These are phyloP conservation scores for Microcebus lehilahytsara DNA, from an alignment of 2,113 vertebrate genomes.

Conservation along the genomic window DNA sequence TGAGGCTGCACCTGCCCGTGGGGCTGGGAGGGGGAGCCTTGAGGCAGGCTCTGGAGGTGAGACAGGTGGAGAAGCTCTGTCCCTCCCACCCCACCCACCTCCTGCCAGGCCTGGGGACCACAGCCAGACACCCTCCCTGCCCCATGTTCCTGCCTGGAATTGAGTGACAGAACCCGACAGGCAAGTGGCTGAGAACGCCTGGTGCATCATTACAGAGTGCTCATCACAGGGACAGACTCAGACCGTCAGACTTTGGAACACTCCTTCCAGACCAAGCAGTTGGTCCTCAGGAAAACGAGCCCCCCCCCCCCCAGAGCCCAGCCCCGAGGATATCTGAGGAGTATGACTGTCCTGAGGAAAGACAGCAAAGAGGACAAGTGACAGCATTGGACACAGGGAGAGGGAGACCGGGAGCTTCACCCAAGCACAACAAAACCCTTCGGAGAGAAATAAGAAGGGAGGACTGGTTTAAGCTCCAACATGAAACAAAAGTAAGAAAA, in stretches of 20 bases:
- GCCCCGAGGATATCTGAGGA: no score
- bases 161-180: not conserved
- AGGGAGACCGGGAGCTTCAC: no score
- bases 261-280: rapidly evolving
- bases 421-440: not conserved
- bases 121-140: not conserved
- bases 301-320: not conserved
- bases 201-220: not conserved
- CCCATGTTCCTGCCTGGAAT: not conserved
- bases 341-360: rapidly evolving
- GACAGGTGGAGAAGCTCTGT: no score
- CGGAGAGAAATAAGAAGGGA: not conserved
- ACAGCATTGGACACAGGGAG: not conserved
- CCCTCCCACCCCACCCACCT: not conserved
- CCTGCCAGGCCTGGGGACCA: not conserved
- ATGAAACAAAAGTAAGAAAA: not conserved
- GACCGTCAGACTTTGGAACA: not conserved
- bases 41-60: no score
- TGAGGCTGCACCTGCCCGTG: not conserved
- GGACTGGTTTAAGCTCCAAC: rapidly evolving
- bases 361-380: not conserved
- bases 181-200: not conserved
- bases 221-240: not conserved
- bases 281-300: no score
- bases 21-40: no score